Conservation (phyloP, 2,113 vertebrate species). For the Gulo gulo region DNA sequence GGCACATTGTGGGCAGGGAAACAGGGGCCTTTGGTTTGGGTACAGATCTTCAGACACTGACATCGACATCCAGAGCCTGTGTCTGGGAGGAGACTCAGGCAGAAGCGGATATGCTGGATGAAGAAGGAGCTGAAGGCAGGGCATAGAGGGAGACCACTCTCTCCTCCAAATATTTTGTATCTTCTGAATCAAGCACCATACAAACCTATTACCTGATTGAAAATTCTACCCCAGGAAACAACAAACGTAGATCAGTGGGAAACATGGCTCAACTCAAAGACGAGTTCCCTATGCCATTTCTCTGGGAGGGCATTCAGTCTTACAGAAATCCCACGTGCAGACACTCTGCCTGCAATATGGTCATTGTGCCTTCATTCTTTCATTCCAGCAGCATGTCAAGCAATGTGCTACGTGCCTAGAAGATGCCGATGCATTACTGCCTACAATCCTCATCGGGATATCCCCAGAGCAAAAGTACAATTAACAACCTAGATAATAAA, state of each 20-base stretch:
- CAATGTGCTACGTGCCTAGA: neutral
- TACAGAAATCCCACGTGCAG: neutral
- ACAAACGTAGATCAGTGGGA: constrained; percentile 3
- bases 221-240: neutral
- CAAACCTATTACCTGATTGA: neutral
- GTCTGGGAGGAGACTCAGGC: neutral
- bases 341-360: neutral
- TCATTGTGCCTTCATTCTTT: neutral
- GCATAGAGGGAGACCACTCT: neutral
- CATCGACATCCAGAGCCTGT: neutral
- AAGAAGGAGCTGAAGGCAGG: neutral
- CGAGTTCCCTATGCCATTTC: neutral
- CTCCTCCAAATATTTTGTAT: neutral
- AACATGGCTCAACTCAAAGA: neutral
- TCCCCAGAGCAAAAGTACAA: neutral
- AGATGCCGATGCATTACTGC: neutral
- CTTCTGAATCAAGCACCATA: constrained; percentile 12
- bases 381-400: neutral
- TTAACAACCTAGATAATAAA: neutral
- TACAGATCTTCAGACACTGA: neutral
- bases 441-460: neutral
- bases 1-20: neutral
- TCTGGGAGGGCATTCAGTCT: neutral
- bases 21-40: neutral
- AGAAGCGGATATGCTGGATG: neutral